These are phyloP conservation scores for Falco naumanni DNA, from an alignment of 2,797 vertebrate genomes.

Conservation along the genomic window DNA sequence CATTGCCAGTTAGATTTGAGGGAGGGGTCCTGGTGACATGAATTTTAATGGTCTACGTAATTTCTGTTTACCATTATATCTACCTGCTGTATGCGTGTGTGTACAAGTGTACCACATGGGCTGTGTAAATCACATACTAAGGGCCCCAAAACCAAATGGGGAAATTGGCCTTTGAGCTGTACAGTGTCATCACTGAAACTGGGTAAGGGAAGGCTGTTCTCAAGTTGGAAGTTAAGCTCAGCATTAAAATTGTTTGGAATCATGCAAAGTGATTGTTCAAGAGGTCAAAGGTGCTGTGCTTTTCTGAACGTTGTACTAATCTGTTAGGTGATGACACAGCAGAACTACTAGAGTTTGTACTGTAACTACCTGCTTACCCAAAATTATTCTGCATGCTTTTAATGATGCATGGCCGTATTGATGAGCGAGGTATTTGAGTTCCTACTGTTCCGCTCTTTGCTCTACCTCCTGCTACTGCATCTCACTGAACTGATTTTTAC, in stretches of 20 bases:
- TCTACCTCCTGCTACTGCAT: background rate
- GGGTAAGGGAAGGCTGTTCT: background rate
- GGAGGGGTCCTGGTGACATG: background rate
- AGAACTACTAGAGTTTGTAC: background rate
- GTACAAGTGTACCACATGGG: background rate
- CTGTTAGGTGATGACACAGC: background rate
- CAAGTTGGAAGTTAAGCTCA: background rate
- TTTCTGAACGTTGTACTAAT: background rate
- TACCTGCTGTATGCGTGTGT: background rate
- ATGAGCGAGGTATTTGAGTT: background rate
- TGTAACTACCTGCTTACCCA: background rate
- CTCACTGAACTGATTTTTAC: background rate
- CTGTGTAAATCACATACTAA: background rate
- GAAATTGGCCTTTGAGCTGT: background rate
- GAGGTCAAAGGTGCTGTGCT: background rate
- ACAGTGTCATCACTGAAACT: background rate
- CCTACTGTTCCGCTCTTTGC: background rate
- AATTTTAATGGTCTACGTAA: background rate
- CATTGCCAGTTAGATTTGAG: background rate
- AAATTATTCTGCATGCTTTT: background rate
- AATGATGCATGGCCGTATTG: background rate
- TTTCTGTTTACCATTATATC: background rate
- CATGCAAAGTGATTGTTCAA: background rate
- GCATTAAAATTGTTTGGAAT: background rate
- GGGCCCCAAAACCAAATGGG: background rate